Base-by-base conservation (phyloP, 2,113 vertebrate genomes). In the Oncorhynchus clarkii region DNA sequence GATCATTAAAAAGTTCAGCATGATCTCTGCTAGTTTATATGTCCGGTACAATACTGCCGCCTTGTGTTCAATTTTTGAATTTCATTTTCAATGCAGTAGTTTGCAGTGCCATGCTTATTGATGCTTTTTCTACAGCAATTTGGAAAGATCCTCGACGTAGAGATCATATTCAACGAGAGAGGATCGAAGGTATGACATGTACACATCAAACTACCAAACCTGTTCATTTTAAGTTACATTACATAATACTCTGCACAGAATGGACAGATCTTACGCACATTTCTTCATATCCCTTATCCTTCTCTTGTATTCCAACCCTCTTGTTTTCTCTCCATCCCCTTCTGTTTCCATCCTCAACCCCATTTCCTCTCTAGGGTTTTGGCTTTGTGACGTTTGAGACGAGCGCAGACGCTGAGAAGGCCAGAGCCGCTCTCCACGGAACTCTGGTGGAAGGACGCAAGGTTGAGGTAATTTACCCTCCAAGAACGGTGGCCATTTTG, bases 371-470 rank as follows among this genome's bases (percentile, higher is more conserved):
- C 14, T 27, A 99, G 98, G 98, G 98, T 91, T 99, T 99, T 82
- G 98, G 98, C 91, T 99, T 99, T 92, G 97, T 99, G 95, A 99
- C 98, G 88, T 99, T 99, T 86, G 98, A 99, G 95, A 92, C 95
- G 89, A 97, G 97, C 90, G 94, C 93, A 80, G 98, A 99, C 87
- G 98, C 98, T 81, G 98, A 99, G 94, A 94, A 96, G 86, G 98
- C 97, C 91, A 93, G 97, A 90, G 97, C 98, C 94, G 97, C 96
- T 95, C 98, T 99, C 86, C 98, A 99, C 85, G 97, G 98, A 89
- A 99, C 98, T 83, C 94, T 99, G 93, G 97, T 99, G 93, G 98
- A 99, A 93, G 98, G 98, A 91, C 96, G 98, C 92, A 99, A 99
- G 96, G 97, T 99, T 87, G 98, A 99, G 97, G 98, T 99, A 90